Base-by-base conservation (phyloP, 2,888 invertebrate species). In the Taenaris catops region DNA sequence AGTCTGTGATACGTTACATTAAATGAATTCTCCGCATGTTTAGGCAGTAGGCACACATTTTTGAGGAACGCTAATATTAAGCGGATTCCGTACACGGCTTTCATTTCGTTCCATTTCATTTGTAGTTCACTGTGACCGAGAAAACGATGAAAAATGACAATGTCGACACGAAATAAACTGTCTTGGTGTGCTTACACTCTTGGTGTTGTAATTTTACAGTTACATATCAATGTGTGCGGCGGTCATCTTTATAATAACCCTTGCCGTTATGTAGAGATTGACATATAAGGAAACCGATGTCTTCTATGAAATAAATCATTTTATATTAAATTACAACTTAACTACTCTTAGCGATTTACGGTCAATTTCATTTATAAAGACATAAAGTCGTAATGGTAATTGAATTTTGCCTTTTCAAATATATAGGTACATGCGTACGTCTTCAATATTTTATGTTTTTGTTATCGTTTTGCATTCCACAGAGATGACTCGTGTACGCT, bases 231-330 rank as follows among this genome's bases (percentile, higher is more conserved):
- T 14, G 14, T 24, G 21, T 10, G 21, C 19, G 28, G 18, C 21
- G 28, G 23, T 34, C 26, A 26, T 38, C 20, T 31, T 11, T 35
- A 26, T 38, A 41, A 41, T 41, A 38, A 31, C 23, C 7, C 23
- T 8, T 34, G 29, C 38, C 38, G 41, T 41, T 41, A 41, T 20
- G 26, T 23, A 34, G 11, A 25, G 10, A 18, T 32, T 32, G 32
- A 18, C 24, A 7, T 19, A 19, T 20, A 8, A 23, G 14, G 29
- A 21, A 28, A 21, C 14, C 1, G 16, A 5, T 16, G 4, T 16
- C 23, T 23, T 11, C 12, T 20, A 28, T 27, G 11, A 28, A 1
- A 28, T 28, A 12, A 26, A 17, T 26, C 26, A 9, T 8, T 17
- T 26, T 2, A 14, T 4, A 8, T 3, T 1, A 24, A 24, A 24